Evolutionary conservation across 1,140 invertebrate species (phyloP).

Genomic region (Leucophenga varia): DNA sequence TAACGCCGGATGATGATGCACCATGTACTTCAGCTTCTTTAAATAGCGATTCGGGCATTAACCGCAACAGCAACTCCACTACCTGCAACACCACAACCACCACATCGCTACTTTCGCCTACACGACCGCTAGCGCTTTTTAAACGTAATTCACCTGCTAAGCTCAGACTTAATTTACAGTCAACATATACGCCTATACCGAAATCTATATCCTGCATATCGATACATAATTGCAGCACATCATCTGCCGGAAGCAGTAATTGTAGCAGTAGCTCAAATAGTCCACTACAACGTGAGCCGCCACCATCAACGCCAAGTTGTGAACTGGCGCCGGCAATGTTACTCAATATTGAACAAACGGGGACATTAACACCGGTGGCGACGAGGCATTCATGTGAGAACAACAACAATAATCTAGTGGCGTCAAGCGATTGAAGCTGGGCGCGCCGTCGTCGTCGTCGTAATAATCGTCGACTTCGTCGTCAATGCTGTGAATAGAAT

Average conservation of each 20-base stretch:
- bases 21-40: constrained; percentile 33
- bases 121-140: constrained; percentile 32
- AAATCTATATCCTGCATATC: constrained; percentile 49
- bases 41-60: no score
- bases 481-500: constrained; percentile 37
- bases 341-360: no score
- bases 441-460: not conserved
- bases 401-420: constrained; percentile 22
- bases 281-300: constrained; percentile 20
- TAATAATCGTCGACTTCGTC: constrained; percentile 3
- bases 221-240: constrained; percentile 27
- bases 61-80: constrained; percentile 2
- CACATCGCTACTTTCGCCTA: constrained; percentile 25
- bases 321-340: constrained; percentile 18
- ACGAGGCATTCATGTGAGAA: not conserved
- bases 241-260: no score
- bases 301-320: constrained; percentile 36
- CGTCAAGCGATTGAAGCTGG: constrained; percentile 29
- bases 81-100: constrained; percentile 8
- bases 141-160: constrained; percentile 51
- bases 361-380: constrained; percentile 1
- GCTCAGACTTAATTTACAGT: constrained; percentile 43
- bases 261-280: constrained; percentile 12
- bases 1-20: constrained; percentile 42
- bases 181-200: constrained; percentile 37